Conservation (phyloP, 2,797 vertebrate species). For the Chromobotia macracanthus region DNA sequence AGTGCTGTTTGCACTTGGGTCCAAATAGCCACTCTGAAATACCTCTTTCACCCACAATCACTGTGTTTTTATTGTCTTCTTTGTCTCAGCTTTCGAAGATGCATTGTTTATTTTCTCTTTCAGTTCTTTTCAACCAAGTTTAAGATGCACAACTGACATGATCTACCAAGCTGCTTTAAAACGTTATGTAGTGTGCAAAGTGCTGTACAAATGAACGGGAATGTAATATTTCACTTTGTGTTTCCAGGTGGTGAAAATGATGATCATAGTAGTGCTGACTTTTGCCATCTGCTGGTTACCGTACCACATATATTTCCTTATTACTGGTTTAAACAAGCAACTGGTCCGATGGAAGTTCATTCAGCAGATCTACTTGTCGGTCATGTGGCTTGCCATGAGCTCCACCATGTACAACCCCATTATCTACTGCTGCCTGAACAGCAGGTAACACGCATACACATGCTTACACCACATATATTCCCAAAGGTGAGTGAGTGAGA, state of each 20-base stretch:
- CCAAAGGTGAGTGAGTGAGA: neutral
- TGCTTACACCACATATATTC: neutral
- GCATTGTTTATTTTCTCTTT: too few relatives aligned
- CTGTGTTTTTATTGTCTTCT: too few relatives aligned
- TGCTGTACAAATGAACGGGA: neutral
- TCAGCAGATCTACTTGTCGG: constrained; percentile 93
- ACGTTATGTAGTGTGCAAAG: too few relatives aligned
- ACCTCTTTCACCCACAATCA: too few relatives aligned
- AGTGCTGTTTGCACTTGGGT: too few relatives aligned
- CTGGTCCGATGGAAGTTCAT: constrained; percentile 90
- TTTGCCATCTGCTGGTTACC: constrained; percentile 97
- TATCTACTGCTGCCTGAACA: constrained; percentile 99
- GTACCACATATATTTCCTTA: constrained; percentile 93
- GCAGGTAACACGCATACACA: constrained; percentile 80
- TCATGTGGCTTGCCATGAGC: constrained; percentile 98
- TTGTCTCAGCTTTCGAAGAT: too few relatives aligned
- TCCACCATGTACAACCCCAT: constrained; percentile 99
- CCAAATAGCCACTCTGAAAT: too few relatives aligned
- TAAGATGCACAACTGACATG: too few relatives aligned
- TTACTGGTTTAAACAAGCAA: constrained; percentile 84
- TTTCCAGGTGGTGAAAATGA: constrained; percentile 97
- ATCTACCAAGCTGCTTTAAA: too few relatives aligned
- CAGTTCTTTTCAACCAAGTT: too few relatives aligned
- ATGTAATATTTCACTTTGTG: constrained; percentile 19
- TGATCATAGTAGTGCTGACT: constrained; percentile 95